Percentiles rank a stretch among this genome's conserved stretches.
phyloP scores from a whole-genome alignment of 2,113 vertebrate species.

The Ondatra zibethicus region DNA sequence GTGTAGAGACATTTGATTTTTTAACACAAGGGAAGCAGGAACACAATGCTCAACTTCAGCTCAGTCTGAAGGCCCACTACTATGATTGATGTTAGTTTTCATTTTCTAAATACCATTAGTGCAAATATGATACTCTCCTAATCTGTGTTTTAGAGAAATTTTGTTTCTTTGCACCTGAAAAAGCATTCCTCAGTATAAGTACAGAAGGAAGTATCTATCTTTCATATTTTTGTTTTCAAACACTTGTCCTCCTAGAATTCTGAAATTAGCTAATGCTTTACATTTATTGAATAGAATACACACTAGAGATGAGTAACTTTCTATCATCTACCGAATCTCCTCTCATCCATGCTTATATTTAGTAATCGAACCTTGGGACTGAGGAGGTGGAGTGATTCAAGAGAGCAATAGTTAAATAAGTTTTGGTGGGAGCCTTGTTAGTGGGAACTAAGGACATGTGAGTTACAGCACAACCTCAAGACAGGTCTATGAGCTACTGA shows the following conservation, averaged over 20 bases:
- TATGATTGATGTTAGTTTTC: neutral
- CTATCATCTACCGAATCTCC: neutral
- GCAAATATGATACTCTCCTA: neutral
- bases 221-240: neutral
- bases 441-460: no score
- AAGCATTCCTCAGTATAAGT: neutral
- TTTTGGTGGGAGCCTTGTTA: neutral
- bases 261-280: neutral
- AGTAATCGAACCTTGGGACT: neutral
- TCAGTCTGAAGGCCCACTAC: neutral
- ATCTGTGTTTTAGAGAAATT: neutral
- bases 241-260: neutral
- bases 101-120: neutral
- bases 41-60: neutral
- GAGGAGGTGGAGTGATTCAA: neutral
- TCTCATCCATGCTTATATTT: neutral
- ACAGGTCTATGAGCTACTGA: neutral
- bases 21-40: neutral
- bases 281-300: neutral
- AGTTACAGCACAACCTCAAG: neutral
- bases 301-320: neutral
- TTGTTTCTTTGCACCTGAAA: neutral
- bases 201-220: neutral
- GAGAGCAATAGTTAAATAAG: neutral
- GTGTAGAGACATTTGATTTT: neutral